phyloP scores from a whole-genome alignment of 1,140 invertebrate genomes.

The Pemphigus obesinymphae region DNA sequence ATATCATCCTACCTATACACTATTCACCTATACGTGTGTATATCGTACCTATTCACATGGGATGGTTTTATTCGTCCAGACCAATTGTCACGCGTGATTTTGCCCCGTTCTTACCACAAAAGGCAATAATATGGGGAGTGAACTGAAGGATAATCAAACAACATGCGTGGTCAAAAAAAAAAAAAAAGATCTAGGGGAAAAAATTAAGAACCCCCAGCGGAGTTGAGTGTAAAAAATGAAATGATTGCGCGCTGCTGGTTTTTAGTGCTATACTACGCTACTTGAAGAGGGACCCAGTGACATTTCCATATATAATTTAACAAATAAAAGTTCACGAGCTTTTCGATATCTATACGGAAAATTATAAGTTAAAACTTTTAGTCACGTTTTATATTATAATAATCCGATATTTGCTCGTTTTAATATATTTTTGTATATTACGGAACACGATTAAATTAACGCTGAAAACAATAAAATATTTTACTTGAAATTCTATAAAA shows the following conservation, averaged over 20 bases:
- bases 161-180: neutral
- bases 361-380: too few relatives aligned
- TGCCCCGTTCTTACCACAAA: neutral
- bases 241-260: constrained; percentile 34
- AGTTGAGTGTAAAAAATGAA: constrained; percentile 34
- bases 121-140: neutral
- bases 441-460: too few relatives aligned
- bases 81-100: constrained; percentile 20
- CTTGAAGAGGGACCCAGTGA: neutral
- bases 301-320: constrained; percentile 37
- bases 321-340: constrained; percentile 7
- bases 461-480: too few relatives aligned
- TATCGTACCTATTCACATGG: neutral
- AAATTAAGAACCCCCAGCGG: constrained; percentile 40
- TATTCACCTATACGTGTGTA: neutral
- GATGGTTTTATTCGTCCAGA: constrained; percentile 23
- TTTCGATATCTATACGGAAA: neutral
- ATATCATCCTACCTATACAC: too few relatives aligned
- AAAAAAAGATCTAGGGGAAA: constrained; percentile 5
- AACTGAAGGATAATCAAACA: constrained; percentile 17
- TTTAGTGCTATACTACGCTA: neutral
- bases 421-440: too few relatives aligned
- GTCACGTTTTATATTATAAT: too few relatives aligned
- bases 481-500: too few relatives aligned
- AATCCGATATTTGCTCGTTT: too few relatives aligned